phyloP scores from a whole-genome alignment of 2,888 invertebrate species.

The Conistra vaccinii region DNA sequence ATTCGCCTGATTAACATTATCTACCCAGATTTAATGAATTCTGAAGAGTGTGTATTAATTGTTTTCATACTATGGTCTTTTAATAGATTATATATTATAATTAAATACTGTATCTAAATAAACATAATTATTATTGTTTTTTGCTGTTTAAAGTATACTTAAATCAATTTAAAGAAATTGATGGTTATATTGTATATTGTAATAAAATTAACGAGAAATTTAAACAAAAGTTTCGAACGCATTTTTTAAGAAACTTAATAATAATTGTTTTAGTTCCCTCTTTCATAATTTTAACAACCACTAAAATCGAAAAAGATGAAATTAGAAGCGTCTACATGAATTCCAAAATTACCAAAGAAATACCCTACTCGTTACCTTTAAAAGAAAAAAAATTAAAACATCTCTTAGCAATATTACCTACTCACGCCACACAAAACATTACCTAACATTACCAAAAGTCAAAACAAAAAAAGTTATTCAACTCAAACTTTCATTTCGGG shows the following conservation, averaged over 20 bases:
- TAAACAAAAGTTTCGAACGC: not conserved
- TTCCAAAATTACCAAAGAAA: not conserved
- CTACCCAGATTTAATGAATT: not conserved
- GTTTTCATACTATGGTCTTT: not conserved
- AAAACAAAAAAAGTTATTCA: constrained; percentile 48
- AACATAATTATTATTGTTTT: not conserved
- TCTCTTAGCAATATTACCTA: not conserved
- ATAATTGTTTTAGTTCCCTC: not conserved
- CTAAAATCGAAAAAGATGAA: not conserved
- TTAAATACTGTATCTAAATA: too few relatives aligned
- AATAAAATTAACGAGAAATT: not conserved
- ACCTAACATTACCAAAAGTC: constrained; percentile 47
- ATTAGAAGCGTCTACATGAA: not conserved
- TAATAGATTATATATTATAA: too few relatives aligned
- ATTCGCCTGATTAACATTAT: not conserved
- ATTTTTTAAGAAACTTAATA: not conserved
- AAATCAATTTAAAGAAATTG: not conserved
- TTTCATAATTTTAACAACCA: not conserved
- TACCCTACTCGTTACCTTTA: not conserved
- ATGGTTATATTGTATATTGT: not conserved
- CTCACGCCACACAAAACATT: constrained; percentile 21
- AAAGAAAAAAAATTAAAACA: not conserved
- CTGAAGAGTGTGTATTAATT: not conserved
- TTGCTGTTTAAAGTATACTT: not conserved
- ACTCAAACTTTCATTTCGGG: constrained; percentile 69